Conservation (phyloP, 2,888 invertebrate genomes). For the Drosophila affinis region DNA sequence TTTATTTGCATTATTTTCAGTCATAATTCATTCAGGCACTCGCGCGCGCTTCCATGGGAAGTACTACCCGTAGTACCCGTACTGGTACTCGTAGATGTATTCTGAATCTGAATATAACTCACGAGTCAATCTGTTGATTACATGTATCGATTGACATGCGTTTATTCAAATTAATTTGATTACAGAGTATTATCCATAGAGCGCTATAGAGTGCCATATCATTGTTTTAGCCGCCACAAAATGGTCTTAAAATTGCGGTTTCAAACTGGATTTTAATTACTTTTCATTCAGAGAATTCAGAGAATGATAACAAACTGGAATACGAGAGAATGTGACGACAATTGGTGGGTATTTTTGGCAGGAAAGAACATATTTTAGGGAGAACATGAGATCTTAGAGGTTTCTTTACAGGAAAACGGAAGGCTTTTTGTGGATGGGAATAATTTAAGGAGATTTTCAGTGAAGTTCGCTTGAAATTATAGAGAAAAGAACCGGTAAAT, state of each 20-base stretch:
- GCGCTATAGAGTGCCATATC: conserved; percentile 26
- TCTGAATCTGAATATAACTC: conserved; percentile 16
- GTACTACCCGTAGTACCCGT: neutral
- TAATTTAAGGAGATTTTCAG: neutral
- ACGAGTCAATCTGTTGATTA: conserved; percentile 27
- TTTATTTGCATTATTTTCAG: conserved; percentile 21
- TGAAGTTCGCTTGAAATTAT: too few relatives aligned
- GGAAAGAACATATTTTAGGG: neutral
- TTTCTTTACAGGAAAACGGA: too few relatives aligned
- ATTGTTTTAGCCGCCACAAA: conserved; percentile 23
- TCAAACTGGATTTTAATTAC: conserved; percentile 15
- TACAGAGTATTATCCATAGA: conserved; percentile 19
- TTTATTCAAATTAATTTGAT: conserved; percentile 59
- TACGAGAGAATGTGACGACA: conserved; percentile 9
- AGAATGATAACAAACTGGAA: conserved; percentile 1
- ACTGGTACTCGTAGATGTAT: neutral
- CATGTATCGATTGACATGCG: conserved; percentile 62
- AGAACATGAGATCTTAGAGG: too few relatives aligned
- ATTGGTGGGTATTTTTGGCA: neutral
- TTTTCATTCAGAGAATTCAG: neutral
- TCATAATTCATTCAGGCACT: conserved; percentile 45
- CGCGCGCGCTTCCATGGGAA: conserved; percentile 14
- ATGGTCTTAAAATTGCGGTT: conserved; percentile 11
- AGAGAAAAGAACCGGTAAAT: too few relatives aligned
- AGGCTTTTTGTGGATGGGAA: too few relatives aligned